Evolutionary conservation across 2,113 vertebrate species (phyloP), one percentile per base, ranked within the genome.

Genomic region (Pseudorhombus dupliciocellatus): DNA sequence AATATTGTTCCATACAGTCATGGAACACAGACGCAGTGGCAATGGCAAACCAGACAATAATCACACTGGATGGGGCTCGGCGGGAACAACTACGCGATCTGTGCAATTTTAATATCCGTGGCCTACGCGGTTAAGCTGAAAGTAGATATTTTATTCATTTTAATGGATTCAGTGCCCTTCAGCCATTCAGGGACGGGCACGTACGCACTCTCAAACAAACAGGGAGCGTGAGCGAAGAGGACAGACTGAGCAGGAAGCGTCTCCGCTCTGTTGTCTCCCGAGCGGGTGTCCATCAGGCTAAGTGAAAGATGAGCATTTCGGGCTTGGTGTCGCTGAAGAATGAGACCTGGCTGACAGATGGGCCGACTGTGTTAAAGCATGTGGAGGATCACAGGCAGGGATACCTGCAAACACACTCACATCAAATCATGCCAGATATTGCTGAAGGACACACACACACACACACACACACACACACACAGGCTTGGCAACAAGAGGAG

Each of bases 281-380:
- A 78, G 88, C 54, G 80, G 73, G 50, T 77, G 80, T 86, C 85
- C 88, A 89, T 91, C 89, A 90, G 80, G 73, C 74, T 83, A 84
- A 89, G 90, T 90, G 84, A 89, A 81, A 85, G 76, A 89, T 85
- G 89, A 91, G 83, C 73, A 77, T 68, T 84, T 83, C 67, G 71
- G 71, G 73, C 77, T 81, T 56, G 34, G 57, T 78, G 66, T 40
- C 76, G 85, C 78, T 85, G 85, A 89, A 82, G 82, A 80, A 73
- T 71, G 66, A 77, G 75, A 71, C 66, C 72, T 75, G 80, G 70
- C 74, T 64, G 67, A 66, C 70, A 77, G 69, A 61, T 34, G 34
- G 52, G 37, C 48, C 71, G 66, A 53, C 66, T 21, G 70, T 63
- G 65, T 57, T 61, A 57, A 54, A 55, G 52, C 79, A 76, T 72